Evolutionary conservation across 2,113 vertebrate species (phyloP).

Genomic region (Empidonax alnorum): DNA sequence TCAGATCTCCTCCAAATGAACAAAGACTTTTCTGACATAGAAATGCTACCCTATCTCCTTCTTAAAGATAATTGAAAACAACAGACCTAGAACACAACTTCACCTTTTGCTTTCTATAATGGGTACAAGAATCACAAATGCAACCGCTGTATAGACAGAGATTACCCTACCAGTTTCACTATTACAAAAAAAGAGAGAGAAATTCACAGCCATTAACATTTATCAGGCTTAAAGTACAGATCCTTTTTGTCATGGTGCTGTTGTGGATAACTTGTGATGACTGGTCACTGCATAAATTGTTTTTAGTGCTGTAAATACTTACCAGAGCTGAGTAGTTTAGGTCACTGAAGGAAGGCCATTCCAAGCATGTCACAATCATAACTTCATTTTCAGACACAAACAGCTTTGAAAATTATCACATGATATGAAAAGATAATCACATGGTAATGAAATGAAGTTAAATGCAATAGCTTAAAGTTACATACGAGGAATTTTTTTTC

Average conservation of each 20-base stretch:
- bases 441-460: slow-evolving; percentile 46
- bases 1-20: not conserved
- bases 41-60: not conserved
- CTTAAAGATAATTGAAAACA: not conserved
- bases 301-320: not conserved
- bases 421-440: slow-evolving; percentile 50
- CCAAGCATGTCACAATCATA: slow-evolving; percentile 20
- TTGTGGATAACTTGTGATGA: not conserved
- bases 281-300: not conserved
- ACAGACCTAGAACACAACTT: not conserved
- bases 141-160: not conserved
- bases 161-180: not conserved
- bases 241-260: not conserved
- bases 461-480: slow-evolving; percentile 36
- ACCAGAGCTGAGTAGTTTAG: not conserved
- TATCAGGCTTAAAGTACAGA: not conserved
- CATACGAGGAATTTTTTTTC: slow-evolving; percentile 5
- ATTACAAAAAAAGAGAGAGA: not conserved
- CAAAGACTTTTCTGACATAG: not conserved
- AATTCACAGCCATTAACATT: not conserved
- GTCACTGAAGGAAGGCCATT: slow-evolving; percentile 9
- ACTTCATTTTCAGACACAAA: slow-evolving; percentile 38
- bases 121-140: not conserved
- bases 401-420: not conserved
- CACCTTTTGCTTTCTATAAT: not conserved